Conservation (phyloP, 2,113 vertebrate genomes). For the Calyptomena viridis region DNA sequence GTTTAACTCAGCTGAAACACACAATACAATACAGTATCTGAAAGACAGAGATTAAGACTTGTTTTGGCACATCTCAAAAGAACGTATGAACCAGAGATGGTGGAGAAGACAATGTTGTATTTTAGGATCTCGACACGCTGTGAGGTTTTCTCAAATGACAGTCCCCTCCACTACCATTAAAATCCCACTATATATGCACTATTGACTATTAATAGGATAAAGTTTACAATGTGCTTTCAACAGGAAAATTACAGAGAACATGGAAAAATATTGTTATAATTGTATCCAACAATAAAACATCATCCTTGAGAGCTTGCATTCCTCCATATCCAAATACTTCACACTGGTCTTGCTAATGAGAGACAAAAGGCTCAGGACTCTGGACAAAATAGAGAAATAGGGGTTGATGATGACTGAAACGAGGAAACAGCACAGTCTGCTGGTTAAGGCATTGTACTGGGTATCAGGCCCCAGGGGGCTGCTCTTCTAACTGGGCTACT, state of each 20-base stretch:
- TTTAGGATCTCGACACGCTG: slow-evolving; percentile 25
- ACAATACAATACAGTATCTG: neutral
- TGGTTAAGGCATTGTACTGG: neutral
- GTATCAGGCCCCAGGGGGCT: neutral
- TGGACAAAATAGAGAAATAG: neutral
- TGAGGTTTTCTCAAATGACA: slow-evolving; percentile 35
- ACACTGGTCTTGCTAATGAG: neutral
- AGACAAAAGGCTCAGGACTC: neutral
- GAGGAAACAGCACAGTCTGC: slow-evolving; percentile 36
- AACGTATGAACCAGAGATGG: neutral
- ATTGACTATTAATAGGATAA: slow-evolving; percentile 30
- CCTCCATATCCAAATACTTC: neutral
- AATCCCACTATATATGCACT: slow-evolving; percentile 1
- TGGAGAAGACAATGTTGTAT: slow-evolving; percentile 22
- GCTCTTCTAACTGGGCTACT: neutral
- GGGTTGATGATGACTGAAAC: neutral
- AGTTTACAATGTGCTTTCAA: slow-evolving; percentile 17
- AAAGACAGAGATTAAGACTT: slow-evolving; percentile 49
- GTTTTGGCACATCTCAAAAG: slow-evolving; percentile 46
- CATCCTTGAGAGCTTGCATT: neutral
- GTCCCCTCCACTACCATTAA: slow-evolving; percentile 7
- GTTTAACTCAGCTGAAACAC: slow-evolving; percentile 16
- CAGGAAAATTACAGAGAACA: neutral
- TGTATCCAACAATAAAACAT: neutral
- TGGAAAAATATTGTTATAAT: neutral